A percentile compares a stretch with the other conserved stretches of the same genome.
These are phyloP conservation scores for Nematopogon swammerdamellus DNA, from an alignment of 2,888 invertebrate genomes.

Conservation along the genomic window DNA sequence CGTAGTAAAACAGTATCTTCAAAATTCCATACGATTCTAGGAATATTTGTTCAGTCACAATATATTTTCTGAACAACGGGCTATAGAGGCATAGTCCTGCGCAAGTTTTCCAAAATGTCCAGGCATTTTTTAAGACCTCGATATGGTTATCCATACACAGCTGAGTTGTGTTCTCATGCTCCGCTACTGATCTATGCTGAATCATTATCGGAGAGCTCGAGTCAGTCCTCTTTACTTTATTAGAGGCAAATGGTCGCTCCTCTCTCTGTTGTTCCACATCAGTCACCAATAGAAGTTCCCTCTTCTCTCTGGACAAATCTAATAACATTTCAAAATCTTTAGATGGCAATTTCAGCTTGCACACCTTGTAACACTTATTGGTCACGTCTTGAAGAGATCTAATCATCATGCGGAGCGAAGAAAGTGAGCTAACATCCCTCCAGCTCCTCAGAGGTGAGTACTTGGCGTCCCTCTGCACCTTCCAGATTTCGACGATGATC, in stretches of 20 bases:
- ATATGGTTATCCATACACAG: slow-evolving; percentile 25
- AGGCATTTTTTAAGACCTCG: slow-evolving; percentile 34
- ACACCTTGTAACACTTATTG: slow-evolving; percentile 33
- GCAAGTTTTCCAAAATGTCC: slow-evolving; percentile 50
- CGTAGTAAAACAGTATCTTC: slow-evolving; percentile 26
- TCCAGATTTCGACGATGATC: slow-evolving; percentile 58
- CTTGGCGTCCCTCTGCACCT: slow-evolving; percentile 27
- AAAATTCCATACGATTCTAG: slow-evolving; percentile 35
- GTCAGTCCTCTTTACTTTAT: slow-evolving; percentile 1
- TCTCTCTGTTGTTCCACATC: not conserved
- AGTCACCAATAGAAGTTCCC: slow-evolving; percentile 13
- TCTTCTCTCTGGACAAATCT: slow-evolving; percentile 24
- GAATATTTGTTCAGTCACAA: slow-evolving; percentile 33
- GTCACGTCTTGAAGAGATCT: slow-evolving; percentile 35
- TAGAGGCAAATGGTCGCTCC: slow-evolving; percentile 2
- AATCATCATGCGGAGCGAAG: slow-evolving; percentile 42
- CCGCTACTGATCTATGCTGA: not conserved
- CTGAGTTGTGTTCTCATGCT: slow-evolving; percentile 15
- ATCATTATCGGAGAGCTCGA: not conserved
- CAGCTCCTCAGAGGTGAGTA: slow-evolving; percentile 25
- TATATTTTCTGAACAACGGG: slow-evolving; percentile 46
- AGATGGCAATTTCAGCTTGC: slow-evolving; percentile 25
- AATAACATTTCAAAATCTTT: slow-evolving; percentile 29
- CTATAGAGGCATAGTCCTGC: slow-evolving; percentile 52
- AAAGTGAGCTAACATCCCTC: slow-evolving; percentile 32